A percentile compares a stretch with the other conserved stretches of the same genome.
phyloP scores from a whole-genome alignment of 1,140 invertebrate genomes.

The Prorops nasuta region DNA sequence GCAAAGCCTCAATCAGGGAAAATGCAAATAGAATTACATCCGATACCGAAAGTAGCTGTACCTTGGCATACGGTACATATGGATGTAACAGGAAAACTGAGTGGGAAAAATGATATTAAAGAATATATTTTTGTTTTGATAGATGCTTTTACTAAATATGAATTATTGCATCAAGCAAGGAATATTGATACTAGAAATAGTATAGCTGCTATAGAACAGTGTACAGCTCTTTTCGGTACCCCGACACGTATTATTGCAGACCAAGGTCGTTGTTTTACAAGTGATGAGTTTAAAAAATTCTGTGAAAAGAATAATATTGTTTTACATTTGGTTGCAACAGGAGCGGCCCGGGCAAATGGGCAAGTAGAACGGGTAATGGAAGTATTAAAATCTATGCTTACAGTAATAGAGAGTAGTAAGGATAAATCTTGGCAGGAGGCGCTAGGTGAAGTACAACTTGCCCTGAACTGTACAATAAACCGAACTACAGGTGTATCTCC shows the following conservation, averaged over 20 bases:
- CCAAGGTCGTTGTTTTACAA: constrained; percentile 34
- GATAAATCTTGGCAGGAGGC: constrained; percentile 36
- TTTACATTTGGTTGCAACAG: constrained; percentile 13
- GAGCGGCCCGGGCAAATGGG: constrained; percentile 16
- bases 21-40: constrained; percentile 27
- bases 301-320: constrained; percentile 21
- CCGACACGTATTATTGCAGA: constrained; percentile 32
- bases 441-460: constrained; percentile 35
- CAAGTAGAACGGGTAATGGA: constrained; percentile 37
- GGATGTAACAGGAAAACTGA: constrained; percentile 27
- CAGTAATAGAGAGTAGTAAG: constrained; percentile 24
- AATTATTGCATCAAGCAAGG: background rate
- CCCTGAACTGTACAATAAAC: constrained; percentile 36
- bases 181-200: background rate
- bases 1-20: constrained; percentile 23
- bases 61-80: constrained; percentile 38
- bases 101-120: constrained; percentile 16
- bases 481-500: constrained; percentile 29
- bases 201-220: background rate
- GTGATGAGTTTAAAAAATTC: constrained; percentile 30
- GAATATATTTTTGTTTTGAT: constrained; percentile 33
- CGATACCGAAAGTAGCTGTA: constrained; percentile 29
- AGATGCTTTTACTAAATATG: constrained; percentile 34
- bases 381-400: constrained; percentile 30
- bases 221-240: constrained; percentile 27